phyloP scores from a whole-genome alignment of 1,140 invertebrate species.

The Lepidostoma basale region DNA sequence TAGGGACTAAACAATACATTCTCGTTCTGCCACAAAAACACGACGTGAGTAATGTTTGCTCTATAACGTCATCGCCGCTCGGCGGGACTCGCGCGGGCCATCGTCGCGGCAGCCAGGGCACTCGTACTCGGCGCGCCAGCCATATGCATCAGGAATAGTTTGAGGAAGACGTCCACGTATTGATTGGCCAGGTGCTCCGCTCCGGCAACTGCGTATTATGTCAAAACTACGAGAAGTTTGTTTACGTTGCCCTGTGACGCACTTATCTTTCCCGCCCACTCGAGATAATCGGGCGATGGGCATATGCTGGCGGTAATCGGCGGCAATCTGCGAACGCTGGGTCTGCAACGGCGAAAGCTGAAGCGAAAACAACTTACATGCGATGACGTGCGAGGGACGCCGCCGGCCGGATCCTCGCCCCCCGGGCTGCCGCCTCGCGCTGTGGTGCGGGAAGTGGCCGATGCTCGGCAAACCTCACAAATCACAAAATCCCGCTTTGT shows the following conservation, averaged over 20 bases:
- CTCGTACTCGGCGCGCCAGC: no score
- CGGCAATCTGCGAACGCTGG: neutral
- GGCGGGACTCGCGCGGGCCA: no score
- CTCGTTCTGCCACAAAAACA: slow-evolving; percentile 12
- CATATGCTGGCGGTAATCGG: neutral
- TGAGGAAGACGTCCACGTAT: neutral
- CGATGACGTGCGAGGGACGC: slow-evolving; percentile 1
- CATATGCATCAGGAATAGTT: no score
- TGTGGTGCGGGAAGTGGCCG: neutral
- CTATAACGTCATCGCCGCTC: slow-evolving; percentile 20
- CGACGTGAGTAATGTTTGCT: slow-evolving; percentile 31
- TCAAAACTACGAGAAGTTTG: slow-evolving; percentile 4
- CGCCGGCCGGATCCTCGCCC: neutral
- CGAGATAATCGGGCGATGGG: neutral
- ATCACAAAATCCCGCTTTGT: neutral
- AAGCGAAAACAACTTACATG: slow-evolving; percentile 13
- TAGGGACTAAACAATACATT: slow-evolving; percentile 16
- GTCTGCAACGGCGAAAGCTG: neutral
- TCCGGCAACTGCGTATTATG: slow-evolving; percentile 17
- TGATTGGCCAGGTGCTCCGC: neutral
- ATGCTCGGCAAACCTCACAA: neutral
- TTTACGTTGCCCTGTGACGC: slow-evolving; percentile 17
- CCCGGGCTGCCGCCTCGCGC: neutral
- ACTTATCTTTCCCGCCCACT: slow-evolving; percentile 8
- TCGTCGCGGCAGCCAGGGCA: no score